Evolutionary conservation across 2,888 invertebrate species (phyloP).

Genomic region (Hanleya hanleyi): DNA sequence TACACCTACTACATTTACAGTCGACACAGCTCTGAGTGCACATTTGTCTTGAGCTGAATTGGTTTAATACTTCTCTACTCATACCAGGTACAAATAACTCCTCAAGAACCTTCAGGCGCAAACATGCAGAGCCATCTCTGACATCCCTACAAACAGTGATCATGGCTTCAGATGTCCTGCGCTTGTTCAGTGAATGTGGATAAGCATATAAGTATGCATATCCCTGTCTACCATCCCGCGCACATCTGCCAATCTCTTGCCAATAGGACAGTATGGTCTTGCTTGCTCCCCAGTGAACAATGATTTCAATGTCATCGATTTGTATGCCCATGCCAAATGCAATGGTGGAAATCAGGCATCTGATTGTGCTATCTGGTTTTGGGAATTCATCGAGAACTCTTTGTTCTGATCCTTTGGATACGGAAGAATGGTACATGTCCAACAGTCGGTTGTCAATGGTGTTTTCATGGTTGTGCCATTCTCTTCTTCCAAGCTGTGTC

Average conservation of each 20-base stretch:
- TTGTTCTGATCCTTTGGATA: neutral
- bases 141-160: neutral
- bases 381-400: neutral
- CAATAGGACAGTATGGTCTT: slow-evolving; percentile 4
- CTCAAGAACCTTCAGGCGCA: neutral
- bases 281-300: neutral
- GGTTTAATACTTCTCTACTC: neutral
- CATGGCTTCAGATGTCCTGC: neutral
- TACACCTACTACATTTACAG: neutral
- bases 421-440: neutral
- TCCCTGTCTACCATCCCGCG: neutral
- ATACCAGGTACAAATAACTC: neutral
- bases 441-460: neutral
- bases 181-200: neutral
- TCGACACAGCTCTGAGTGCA: neutral
- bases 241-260: slow-evolving; percentile 12
- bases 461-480: neutral
- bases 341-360: slow-evolving; percentile 7
- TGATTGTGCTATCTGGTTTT: neutral
- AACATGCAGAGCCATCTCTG: neutral
- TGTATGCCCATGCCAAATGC: slow-evolving; percentile 13
- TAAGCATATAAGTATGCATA: neutral
- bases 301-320: neutral
- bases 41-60: neutral
- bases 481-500: neutral